Conservation (phyloP, 1,140 invertebrate species). For the Zaprionus capensis region DNA sequence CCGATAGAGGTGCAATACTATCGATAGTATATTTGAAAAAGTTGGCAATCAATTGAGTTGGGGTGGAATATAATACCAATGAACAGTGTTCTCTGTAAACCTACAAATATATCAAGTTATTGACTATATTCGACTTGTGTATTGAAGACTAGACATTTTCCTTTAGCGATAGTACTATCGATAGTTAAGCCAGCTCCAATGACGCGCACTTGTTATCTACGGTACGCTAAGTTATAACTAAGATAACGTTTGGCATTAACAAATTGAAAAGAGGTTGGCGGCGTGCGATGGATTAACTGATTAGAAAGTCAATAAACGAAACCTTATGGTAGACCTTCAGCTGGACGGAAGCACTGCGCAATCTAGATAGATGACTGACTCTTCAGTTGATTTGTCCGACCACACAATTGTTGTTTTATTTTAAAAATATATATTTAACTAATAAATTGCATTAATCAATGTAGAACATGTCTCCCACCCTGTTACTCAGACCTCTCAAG, state of each 20-base stretch:
- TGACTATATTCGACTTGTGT: neutral
- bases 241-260: slow-evolving; percentile 17
- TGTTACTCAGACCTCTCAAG: slow-evolving; percentile 12
- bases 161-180: neutral
- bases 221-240: neutral
- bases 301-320: slow-evolving; percentile 13
- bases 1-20: neutral
- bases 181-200: neutral
- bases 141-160: neutral
- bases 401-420: slow-evolving; percentile 72
- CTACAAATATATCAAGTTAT: slow-evolving; percentile 3
- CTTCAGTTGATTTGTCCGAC: slow-evolving; percentile 24
- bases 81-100: neutral
- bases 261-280: slow-evolving; percentile 11
- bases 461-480: slow-evolving; percentile 21
- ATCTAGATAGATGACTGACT: slow-evolving; percentile 2
- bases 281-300: slow-evolving; percentile 22
- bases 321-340: neutral
- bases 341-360: neutral
- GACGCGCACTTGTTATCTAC: neutral
- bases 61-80: neutral
- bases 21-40: neutral
- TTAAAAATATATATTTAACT: slow-evolving; percentile 60
- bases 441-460: slow-evolving; percentile 47
- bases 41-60: neutral